These are phyloP conservation scores for Catocala nupta DNA, from an alignment of 2,888 invertebrate genomes.

Conservation along the genomic window DNA sequence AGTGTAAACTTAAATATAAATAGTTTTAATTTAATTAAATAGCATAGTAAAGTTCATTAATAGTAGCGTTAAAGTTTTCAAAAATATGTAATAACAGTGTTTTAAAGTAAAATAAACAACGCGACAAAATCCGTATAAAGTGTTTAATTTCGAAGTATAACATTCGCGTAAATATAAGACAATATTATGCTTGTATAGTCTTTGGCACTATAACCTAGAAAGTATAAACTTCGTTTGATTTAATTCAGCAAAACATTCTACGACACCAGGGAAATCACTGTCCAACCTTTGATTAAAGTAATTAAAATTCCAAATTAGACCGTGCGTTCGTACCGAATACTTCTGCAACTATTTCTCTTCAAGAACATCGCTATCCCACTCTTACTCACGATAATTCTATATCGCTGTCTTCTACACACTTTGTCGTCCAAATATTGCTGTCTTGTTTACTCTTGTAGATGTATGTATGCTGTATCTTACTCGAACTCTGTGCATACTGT, in stretches of 20 bases:
- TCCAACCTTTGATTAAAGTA: conserved; percentile 52
- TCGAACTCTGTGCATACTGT: conserved; percentile 2
- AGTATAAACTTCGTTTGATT: conserved; percentile 8
- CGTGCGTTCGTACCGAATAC: conserved; percentile 34
- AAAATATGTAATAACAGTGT: too few relatives aligned
- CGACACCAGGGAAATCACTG: conserved; percentile 38
- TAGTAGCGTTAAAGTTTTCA: too few relatives aligned
- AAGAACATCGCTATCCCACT: not conserved
- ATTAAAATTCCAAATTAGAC: conserved; percentile 71
- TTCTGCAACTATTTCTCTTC: conserved; percentile 46
- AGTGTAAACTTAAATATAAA: too few relatives aligned
- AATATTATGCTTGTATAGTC: not conserved
- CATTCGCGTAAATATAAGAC: too few relatives aligned
- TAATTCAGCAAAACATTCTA: conserved; percentile 14
- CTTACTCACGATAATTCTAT: not conserved
- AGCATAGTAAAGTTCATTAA: too few relatives aligned
- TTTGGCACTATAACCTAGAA: conserved; percentile 11
- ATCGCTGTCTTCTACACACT: conserved; percentile 9
- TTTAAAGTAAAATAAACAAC: too few relatives aligned
- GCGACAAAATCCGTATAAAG: too few relatives aligned
- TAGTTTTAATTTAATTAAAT: too few relatives aligned
- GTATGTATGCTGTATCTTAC: not conserved
- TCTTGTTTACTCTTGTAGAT: not conserved
- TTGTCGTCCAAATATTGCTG: not conserved
- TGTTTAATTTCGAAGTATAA: too few relatives aligned